These are phyloP conservation scores for Pleuronectes platessa DNA, from an alignment of 2,113 vertebrate genomes.

Conservation along the genomic window DNA sequence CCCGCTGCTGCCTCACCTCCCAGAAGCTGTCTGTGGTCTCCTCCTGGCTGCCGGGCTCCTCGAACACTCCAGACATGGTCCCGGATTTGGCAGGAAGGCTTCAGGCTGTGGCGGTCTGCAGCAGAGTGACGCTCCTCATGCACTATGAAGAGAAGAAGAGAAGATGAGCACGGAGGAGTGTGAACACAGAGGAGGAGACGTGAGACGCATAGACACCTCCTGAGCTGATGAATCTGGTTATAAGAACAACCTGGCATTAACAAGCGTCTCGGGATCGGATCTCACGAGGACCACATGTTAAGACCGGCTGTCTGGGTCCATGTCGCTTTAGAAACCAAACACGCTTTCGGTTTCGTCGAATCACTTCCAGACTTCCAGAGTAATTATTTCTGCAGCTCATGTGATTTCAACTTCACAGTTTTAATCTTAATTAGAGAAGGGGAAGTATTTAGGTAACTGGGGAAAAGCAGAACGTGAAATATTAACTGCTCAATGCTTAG, in stretches of 20 bases:
- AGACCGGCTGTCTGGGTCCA: no score
- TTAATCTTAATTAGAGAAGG: not conserved
- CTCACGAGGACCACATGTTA: no score
- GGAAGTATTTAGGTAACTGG: no score
- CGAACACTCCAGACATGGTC: constrained; percentile 93
- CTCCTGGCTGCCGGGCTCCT: constrained; percentile 85
- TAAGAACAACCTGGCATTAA: no score
- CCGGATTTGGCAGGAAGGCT: constrained; percentile 60
- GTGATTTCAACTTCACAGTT: not conserved
- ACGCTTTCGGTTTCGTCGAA: not conserved
- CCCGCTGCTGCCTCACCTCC: constrained; percentile 86
- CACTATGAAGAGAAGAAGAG: constrained; percentile 60
- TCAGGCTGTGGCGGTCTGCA: constrained; percentile 59
- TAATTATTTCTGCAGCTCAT: not conserved
- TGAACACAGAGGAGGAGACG: constrained; percentile 18
- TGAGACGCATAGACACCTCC: not conserved
- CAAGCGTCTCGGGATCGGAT: no score
- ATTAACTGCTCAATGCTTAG: no score
- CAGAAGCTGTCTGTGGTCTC: constrained; percentile 96
- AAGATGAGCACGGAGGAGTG: constrained; percentile 21
- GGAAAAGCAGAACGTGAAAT: no score
- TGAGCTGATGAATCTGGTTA: no score
- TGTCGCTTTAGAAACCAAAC: not conserved
- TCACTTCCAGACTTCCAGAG: not conserved
- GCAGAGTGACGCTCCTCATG: constrained; percentile 69